A percentile compares a stretch with the other conserved stretches of the same genome.
phyloP scores from a whole-genome alignment of 2,888 invertebrate species.

The Ochropleura plecta region DNA sequence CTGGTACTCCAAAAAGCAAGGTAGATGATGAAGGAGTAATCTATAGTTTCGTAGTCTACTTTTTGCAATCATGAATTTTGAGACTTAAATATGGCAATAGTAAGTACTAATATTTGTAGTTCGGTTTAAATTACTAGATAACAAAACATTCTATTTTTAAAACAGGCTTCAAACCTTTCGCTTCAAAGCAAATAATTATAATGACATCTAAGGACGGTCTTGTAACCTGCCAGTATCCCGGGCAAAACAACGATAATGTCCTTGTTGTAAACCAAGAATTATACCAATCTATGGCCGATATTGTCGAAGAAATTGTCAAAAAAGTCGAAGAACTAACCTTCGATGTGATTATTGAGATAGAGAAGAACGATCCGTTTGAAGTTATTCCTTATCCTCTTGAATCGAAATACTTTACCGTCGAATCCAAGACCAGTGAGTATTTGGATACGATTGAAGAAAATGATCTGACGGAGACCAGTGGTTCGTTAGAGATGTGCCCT shows the following conservation, averaged over 20 bases:
- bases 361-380: constrained; percentile 77
- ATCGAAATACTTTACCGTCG: constrained; percentile 57
- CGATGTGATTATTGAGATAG: constrained; percentile 25
- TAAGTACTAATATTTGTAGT: too few relatives aligned
- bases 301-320: constrained; percentile 78
- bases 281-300: constrained; percentile 70
- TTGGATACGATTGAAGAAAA: constrained; percentile 81
- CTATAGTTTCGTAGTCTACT: too few relatives aligned
- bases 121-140: background rate
- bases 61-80: too few relatives aligned
- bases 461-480: constrained; percentile 68
- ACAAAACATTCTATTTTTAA: constrained; percentile 10
- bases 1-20: too few relatives aligned
- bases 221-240: constrained; percentile 74
- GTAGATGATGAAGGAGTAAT: too few relatives aligned
- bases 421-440: constrained; percentile 71
- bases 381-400: constrained; percentile 73
- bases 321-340: constrained; percentile 74
- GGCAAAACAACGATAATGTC: constrained; percentile 25
- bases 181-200: constrained; percentile 82
- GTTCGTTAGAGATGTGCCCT: constrained; percentile 60
- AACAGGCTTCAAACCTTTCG: constrained; percentile 85
- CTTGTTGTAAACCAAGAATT: constrained; percentile 51
- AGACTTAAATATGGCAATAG: too few relatives aligned
- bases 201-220: constrained; percentile 78